phyloP scores from a whole-genome alignment of 2,113 vertebrate genomes.

The Equus przewalskii region DNA sequence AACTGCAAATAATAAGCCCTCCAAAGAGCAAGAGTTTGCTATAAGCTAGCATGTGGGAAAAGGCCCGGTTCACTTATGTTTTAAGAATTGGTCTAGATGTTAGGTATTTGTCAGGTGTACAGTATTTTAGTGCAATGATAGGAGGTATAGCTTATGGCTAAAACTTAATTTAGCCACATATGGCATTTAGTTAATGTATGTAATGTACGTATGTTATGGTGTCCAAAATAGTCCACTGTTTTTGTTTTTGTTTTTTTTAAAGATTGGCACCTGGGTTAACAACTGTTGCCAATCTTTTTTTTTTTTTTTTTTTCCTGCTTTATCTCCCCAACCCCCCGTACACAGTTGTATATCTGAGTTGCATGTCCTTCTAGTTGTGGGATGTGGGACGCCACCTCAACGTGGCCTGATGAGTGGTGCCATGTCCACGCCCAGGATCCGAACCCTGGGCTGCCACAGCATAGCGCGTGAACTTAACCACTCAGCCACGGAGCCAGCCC shows the following conservation, averaged over 20 bases:
- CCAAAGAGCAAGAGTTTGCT: neutral
- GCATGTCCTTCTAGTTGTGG: no score
- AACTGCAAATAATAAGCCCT: neutral
- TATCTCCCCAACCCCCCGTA: no score
- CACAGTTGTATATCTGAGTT: no score
- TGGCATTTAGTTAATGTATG: neutral
- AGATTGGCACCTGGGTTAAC: no score
- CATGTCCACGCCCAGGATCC: no score
- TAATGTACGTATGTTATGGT: neutral
- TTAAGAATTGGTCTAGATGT: neutral
- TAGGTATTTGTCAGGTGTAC: neutral
- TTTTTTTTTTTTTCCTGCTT: no score
- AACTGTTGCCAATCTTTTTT: no score
- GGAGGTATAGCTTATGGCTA: constrained; percentile 5
- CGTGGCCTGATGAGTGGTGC: no score
- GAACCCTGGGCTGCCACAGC: no score
- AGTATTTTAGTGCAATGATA: constrained; percentile 7
- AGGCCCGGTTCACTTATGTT: neutral
- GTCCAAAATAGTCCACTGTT: neutral
- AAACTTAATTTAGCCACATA: neutral
- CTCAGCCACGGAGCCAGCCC: no score
- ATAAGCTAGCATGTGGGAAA: neutral
- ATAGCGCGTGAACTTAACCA: no score
- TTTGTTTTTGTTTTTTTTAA: neutral
- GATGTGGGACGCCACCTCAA: no score